Percentiles rank a stretch among this genome's conserved stretches.
Evolutionary conservation across 2,113 vertebrate genomes (phyloP).

Genomic region (Phalacrocorax carbo): DNA sequence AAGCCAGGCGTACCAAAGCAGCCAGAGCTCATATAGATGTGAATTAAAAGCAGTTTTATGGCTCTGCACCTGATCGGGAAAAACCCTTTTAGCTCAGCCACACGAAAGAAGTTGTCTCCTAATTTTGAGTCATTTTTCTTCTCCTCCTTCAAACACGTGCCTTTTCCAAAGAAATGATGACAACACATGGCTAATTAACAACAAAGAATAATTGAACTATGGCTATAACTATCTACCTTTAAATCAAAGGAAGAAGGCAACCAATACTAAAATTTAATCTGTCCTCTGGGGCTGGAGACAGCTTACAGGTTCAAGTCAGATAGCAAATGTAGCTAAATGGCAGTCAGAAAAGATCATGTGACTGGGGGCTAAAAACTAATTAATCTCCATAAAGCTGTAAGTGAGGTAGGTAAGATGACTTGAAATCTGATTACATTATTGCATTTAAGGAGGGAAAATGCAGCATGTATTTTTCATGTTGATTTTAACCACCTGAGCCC

Average conservation of each 20-base stretch:
- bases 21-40: not conserved
- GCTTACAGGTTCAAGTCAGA: slow-evolving; percentile 80
- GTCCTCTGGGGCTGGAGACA: slow-evolving; percentile 74
- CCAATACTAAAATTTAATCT: slow-evolving; percentile 80
- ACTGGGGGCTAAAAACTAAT: slow-evolving; percentile 88
- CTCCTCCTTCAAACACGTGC: not conserved
- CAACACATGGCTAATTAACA: slow-evolving; percentile 63
- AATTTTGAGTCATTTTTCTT: slow-evolving; percentile 12
- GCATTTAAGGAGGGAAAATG: slow-evolving; percentile 81
- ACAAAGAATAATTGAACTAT: slow-evolving; percentile 62
- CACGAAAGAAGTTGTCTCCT: not conserved
- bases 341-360: slow-evolving; percentile 79
- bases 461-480: slow-evolving; percentile 89
- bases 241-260: slow-evolving; percentile 77
- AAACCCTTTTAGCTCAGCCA: not conserved
- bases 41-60: slow-evolving; percentile 34
- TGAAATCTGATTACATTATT: slow-evolving; percentile 87
- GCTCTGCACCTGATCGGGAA: not conserved
- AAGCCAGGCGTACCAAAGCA: slow-evolving; percentile 9
- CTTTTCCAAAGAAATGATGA: slow-evolving; percentile 10
- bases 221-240: slow-evolving; percentile 71
- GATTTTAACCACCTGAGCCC: slow-evolving; percentile 97
- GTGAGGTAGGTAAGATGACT: slow-evolving; percentile 91
- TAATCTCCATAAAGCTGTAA: slow-evolving; percentile 97
- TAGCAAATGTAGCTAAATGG: slow-evolving; percentile 80